Evolutionary conservation across 64 coral and sea anemone species (phyloP).

Genomic region (Stichodactyla helianthus): DNA sequence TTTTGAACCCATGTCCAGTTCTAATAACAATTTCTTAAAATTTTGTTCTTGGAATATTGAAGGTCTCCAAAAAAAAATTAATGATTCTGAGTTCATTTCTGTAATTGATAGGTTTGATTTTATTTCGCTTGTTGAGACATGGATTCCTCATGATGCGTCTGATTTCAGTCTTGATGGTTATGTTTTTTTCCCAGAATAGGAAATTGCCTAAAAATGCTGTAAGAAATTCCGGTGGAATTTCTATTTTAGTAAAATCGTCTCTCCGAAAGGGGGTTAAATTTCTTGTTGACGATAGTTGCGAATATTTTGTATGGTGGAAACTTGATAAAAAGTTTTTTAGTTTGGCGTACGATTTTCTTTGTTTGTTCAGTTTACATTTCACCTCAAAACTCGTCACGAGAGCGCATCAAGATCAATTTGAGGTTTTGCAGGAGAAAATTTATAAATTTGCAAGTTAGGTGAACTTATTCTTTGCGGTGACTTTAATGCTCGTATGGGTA

Average conservation of each 20-base stretch:
- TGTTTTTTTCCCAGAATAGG: conserved; percentile 37
- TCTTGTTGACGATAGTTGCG: conserved; percentile 5
- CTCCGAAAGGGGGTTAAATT: conserved; percentile 46
- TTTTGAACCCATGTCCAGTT: neutral
- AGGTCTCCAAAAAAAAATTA: conserved; percentile 32
- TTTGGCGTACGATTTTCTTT: conserved; percentile 25
- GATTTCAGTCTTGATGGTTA: conserved; percentile 28
- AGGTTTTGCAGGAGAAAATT: conserved; percentile 32
- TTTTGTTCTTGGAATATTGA: conserved; percentile 61
- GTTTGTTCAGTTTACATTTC: conserved; percentile 48
- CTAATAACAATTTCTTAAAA: conserved; percentile 29
- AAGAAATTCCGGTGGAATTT: conserved; percentile 44
- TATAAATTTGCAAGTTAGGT: conserved; percentile 50
- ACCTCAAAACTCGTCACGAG: conserved; percentile 7
- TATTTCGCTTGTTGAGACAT: conserved; percentile 13
- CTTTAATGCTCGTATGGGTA: conserved; percentile 45
- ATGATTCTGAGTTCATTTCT: conserved; percentile 24
- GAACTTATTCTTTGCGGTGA: conserved; percentile 30
- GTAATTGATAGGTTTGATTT: conserved; percentile 44
- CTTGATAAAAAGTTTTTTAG: neutral
- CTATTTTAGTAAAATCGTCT: conserved; percentile 21
- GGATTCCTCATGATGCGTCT: neutral
- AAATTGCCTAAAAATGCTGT: conserved; percentile 25
- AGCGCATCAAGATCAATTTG: conserved; percentile 42
- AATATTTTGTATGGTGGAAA: conserved; percentile 8